Evolutionary conservation across 2,888 invertebrate genomes (phyloP).

Genomic region (Caradrina clavipalpis): DNA sequence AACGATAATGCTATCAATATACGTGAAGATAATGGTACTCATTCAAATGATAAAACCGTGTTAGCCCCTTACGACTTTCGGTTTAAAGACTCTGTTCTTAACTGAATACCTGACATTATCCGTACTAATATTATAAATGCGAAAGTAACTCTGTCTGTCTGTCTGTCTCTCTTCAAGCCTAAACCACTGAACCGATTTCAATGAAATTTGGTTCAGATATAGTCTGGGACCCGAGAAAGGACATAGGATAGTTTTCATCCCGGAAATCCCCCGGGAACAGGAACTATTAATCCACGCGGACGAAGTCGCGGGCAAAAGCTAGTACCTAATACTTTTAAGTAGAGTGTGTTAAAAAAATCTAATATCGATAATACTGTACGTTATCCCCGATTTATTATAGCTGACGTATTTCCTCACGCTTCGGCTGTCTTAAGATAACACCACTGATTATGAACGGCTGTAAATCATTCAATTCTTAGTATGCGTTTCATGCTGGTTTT

Average conservation of each 20-base stretch:
- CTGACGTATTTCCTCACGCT: background rate
- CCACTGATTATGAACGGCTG: conserved; percentile 18
- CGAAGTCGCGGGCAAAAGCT: too few species aligned
- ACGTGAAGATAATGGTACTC: conserved; percentile 31
- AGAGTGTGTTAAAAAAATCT: conserved; percentile 17
- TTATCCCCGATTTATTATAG: conserved; percentile 50
- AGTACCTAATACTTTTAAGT: conserved; percentile 12
- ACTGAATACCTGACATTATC: conserved; percentile 16
- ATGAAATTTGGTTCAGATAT: too few species aligned
- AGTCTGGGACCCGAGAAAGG: too few species aligned
- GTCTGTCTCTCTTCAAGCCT: too few species aligned
- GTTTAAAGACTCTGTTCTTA: conserved; percentile 24
- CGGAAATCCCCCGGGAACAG: too few species aligned
- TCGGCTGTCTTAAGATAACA: conserved; percentile 31
- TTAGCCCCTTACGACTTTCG: conserved; percentile 32
- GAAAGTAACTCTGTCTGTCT: too few species aligned
- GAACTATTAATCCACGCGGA: too few species aligned
- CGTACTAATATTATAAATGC: too few species aligned
- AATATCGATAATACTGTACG: conserved; percentile 35
- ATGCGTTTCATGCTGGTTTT: conserved; percentile 16
- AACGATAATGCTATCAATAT: conserved; percentile 37
- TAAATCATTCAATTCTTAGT: conserved; percentile 32
- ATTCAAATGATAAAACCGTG: conserved; percentile 42
- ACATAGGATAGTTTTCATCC: too few species aligned
- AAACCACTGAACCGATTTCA: too few species aligned